Evolutionary conservation across 2,113 vertebrate species (phyloP).

Genomic region (Strix uralensis): DNA sequence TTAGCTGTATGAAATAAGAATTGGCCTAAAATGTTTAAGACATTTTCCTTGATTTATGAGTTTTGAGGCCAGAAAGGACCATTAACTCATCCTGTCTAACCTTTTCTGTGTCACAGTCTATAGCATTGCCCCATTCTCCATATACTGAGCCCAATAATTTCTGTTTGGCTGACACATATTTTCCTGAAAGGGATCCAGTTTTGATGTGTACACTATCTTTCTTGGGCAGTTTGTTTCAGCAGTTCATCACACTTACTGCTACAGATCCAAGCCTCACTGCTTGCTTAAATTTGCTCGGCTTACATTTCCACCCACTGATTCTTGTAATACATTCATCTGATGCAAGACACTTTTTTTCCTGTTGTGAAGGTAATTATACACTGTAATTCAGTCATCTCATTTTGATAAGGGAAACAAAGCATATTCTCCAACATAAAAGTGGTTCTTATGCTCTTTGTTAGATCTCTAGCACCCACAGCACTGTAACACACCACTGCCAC

Average conservation of each 20-base stretch:
- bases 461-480: neutral
- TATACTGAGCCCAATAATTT: neutral
- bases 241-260: neutral
- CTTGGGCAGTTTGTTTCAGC: neutral
- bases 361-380: constrained; percentile 31
- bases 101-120: neutral
- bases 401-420: constrained; percentile 13
- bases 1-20: neutral
- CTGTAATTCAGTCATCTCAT: neutral
- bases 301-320: constrained; percentile 40
- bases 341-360: neutral
- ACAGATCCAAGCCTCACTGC: neutral
- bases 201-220: neutral
- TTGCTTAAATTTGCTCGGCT: constrained; percentile 29
- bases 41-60: neutral
- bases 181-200: neutral
- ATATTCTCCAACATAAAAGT: neutral
- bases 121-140: neutral
- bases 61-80: neutral
- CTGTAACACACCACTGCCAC: neutral
- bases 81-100: neutral
- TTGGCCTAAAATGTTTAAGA: neutral
- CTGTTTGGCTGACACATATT: neutral
- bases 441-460: neutral
- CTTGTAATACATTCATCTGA: constrained; percentile 24